Conservation (phyloP, 2,113 vertebrate genomes). For the Corvus cornix region DNA sequence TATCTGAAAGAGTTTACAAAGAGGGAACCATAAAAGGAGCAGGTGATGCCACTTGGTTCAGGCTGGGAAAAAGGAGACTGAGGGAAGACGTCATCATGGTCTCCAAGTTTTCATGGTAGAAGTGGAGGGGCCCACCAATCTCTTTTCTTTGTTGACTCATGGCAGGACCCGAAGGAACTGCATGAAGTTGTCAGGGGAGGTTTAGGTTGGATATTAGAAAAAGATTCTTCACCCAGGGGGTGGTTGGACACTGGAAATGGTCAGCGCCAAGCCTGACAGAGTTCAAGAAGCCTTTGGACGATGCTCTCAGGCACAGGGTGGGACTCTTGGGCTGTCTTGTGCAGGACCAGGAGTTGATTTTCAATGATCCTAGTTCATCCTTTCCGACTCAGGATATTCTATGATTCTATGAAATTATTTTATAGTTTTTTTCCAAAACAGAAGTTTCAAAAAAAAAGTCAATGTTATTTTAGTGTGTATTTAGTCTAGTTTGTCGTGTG, state of each 20-base stretch:
- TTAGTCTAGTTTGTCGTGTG: neutral
- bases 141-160: neutral
- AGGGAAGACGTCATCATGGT: neutral
- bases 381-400: neutral
- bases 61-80: neutral
- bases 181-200: neutral
- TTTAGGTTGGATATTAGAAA: neutral
- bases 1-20: neutral
- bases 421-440: neutral
- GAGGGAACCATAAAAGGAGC: neutral
- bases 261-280: neutral
- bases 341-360: neutral
- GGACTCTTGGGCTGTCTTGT: neutral
- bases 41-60: neutral
- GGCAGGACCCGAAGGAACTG: neutral
- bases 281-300: neutral
- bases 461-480: neutral
- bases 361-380: accelerated
- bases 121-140: neutral
- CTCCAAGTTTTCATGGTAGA: neutral
- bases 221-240: neutral
- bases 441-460: neutral
- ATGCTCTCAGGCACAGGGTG: neutral
- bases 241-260: neutral
- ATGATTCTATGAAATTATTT: neutral